These are phyloP conservation scores for Lophotriccus pileatus DNA, from an alignment of 2,797 vertebrate genomes.

Conservation along the genomic window DNA sequence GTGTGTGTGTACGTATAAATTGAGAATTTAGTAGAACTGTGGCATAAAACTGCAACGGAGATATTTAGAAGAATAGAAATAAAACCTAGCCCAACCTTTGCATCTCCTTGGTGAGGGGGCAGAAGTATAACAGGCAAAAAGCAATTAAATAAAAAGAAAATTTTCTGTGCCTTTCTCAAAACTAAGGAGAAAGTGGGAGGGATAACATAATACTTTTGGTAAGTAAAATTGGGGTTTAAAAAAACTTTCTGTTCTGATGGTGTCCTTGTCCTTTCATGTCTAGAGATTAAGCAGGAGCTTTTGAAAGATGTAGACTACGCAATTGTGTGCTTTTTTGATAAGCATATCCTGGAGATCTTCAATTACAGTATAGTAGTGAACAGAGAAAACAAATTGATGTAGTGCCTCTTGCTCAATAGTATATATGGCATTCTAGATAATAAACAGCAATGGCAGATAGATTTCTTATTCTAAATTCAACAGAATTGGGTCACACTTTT, in stretches of 20 bases:
- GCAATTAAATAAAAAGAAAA: neutral
- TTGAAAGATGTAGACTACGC: neutral
- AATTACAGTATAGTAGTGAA: neutral
- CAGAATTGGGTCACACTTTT: neutral
- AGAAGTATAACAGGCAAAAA: neutral
- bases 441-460: neutral
- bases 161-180: neutral
- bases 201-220: neutral
- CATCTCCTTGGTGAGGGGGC: neutral
- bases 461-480: neutral
- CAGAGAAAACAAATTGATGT: neutral
- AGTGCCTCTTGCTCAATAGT: neutral
- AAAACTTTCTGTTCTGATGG: neutral
- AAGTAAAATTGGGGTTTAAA: neutral
- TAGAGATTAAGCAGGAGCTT: neutral
- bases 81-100: neutral
- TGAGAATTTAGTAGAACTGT: neutral
- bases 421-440: neutral
- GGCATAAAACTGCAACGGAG: neutral
- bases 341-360: conserved; percentile 28
- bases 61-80: neutral
- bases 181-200: neutral
- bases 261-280: neutral
- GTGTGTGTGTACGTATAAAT: neutral
- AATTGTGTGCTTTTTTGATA: neutral